Evolutionary conservation across 2,888 invertebrate genomes (phyloP), one percentile per base, ranked within the genome.

Genomic region (Netelia inedita): DNA sequence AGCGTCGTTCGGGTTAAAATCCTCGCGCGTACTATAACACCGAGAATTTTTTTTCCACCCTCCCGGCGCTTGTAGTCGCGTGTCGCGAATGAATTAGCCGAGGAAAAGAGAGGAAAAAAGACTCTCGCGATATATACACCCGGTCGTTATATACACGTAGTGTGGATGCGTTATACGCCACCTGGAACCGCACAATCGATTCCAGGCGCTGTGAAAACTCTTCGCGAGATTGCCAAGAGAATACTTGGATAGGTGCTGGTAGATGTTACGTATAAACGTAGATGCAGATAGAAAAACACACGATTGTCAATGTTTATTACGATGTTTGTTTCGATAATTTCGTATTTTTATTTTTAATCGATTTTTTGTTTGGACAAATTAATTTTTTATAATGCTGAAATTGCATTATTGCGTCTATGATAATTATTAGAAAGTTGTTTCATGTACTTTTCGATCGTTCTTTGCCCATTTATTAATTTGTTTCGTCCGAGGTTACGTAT

Each of bases 1-100:
- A 19, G 35, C 53, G 66, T 61, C 59, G 61, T 46, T 72, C 21
- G 23, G 11, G n/a, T 28, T 23, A 65, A 72, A 72, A 79, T 55
- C 35, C 65, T 72, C 72, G 19, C 35, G 19, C 16, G 57, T 19
- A 57, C 19, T 9, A 19, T 57, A 23, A 74, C 61, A 69, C 28
- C 68, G 43, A 43, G 28, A 28, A 74, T 74, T 74, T 73, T 23
- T 23, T 43, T 61, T 23, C 66, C 68, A 11, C 23, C 59, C 68
- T 19, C 16, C 16, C 41, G 2, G 43, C 41, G 28, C 43, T 21
- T 61, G 65, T 61, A 69, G 61, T 71, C 65, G 74, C 79, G 83
- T 65, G 57, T 65, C 69, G 69, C 83, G 79, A 83, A 83, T 83
- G 71, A 71, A 74, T 83, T 74, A 69, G 68, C 55, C 79, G 46